Evolutionary conservation across 2,113 vertebrate genomes (phyloP).

Genomic region (Catharus minimus): DNA sequence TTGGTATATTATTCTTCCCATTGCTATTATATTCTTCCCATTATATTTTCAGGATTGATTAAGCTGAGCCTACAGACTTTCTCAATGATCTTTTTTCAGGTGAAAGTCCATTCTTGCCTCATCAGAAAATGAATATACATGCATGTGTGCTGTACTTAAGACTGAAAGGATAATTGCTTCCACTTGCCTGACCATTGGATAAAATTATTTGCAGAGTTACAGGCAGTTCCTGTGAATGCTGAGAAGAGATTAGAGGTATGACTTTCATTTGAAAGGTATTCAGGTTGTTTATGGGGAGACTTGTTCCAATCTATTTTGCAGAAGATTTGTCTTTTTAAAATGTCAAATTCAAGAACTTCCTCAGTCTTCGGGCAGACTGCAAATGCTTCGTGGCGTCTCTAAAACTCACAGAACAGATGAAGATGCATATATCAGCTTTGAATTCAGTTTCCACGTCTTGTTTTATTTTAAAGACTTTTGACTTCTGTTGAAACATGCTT

Average conservation of each 20-base stretch:
- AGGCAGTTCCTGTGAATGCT: slow-evolving; percentile 19
- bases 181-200: slow-evolving; percentile 43
- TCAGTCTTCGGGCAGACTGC: background rate
- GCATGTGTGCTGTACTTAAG: slow-evolving; percentile 21
- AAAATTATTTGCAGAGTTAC: slow-evolving; percentile 47
- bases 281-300: background rate
- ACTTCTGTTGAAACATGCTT: background rate
- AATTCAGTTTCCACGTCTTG: background rate
- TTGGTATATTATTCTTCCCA: background rate
- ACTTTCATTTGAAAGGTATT: background rate
- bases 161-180: slow-evolving; percentile 41
- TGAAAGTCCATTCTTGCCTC: slow-evolving; percentile 23
- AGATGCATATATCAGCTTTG: background rate
- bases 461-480: background rate
- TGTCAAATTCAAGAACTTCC: background rate
- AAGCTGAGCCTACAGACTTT: slow-evolving; percentile 4
- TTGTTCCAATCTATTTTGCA: background rate
- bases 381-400: background rate
- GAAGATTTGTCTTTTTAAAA: background rate
- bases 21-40: background rate
- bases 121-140: slow-evolving; percentile 46
- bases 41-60: slow-evolving; percentile 4
- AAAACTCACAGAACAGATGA: background rate
- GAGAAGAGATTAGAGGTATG: background rate
- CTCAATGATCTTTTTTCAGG: slow-evolving; percentile 17